Evolutionary conservation across 1,140 invertebrate species (phyloP).

Genomic region (Lamellibrachia luymesi): DNA sequence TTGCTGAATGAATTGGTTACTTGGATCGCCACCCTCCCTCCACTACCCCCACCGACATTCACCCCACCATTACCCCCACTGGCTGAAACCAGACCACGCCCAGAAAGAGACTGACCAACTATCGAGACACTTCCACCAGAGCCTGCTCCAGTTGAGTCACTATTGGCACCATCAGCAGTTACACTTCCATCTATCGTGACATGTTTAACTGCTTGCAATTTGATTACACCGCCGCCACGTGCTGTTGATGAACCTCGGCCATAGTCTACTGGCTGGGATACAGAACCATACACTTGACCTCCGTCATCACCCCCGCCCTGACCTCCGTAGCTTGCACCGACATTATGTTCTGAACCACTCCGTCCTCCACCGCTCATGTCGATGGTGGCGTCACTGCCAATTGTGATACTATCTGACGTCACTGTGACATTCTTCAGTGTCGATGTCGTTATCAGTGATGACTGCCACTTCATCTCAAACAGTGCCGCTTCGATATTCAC

Average conservation of each 20-base stretch:
- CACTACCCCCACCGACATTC: slow-evolving; percentile 36
- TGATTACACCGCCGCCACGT: slow-evolving; percentile 39
- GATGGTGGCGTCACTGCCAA: slow-evolving; percentile 37
- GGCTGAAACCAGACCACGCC: slow-evolving; percentile 36
- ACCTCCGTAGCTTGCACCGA: slow-evolving; percentile 40
- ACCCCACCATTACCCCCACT: slow-evolving; percentile 31
- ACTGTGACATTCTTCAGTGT: slow-evolving; percentile 30
- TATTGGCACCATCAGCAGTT: slow-evolving; percentile 31
- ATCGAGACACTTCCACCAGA: slow-evolving; percentile 42
- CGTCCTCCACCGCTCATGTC: slow-evolving; percentile 29
- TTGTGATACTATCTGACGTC: slow-evolving; percentile 28
- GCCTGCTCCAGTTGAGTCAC: slow-evolving; percentile 28
- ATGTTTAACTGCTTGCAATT: slow-evolving; percentile 22
- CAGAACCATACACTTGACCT: slow-evolving; percentile 33
- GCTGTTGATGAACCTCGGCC: slow-evolving; percentile 33
- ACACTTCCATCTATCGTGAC: slow-evolving; percentile 36
- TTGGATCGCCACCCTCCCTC: slow-evolving; percentile 37
- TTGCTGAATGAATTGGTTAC: slow-evolving; percentile 25
- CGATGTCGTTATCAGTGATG: slow-evolving; percentile 25
- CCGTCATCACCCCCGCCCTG: slow-evolving; percentile 30
- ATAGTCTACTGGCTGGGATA: slow-evolving; percentile 27
- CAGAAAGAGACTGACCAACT: slow-evolving; percentile 31
- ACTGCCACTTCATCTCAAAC: slow-evolving; percentile 36
- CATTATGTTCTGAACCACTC: slow-evolving; percentile 12
- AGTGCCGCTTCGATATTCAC: slow-evolving; percentile 28